Percentiles rank a stretch among this genome's conserved stretches.
phyloP scores from a whole-genome alignment of 2,113 vertebrate genomes.

The Holacanthus passer region DNA sequence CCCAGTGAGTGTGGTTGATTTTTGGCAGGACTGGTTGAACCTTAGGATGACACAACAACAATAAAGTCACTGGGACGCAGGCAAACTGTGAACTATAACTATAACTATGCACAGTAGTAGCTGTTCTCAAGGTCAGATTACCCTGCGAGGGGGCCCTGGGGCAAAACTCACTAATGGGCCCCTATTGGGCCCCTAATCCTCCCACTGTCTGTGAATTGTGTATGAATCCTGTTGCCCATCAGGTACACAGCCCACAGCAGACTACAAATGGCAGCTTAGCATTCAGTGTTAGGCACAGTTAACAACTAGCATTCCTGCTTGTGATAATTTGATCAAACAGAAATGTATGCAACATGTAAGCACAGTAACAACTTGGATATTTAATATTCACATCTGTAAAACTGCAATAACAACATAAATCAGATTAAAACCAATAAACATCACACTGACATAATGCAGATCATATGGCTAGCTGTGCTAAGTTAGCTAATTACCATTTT shows the following conservation, averaged over 20 bases:
- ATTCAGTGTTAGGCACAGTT: constrained; percentile 2
- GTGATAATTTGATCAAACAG: not conserved
- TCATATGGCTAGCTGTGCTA: not conserved
- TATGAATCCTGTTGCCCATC: constrained; percentile 9
- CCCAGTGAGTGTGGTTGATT: constrained; percentile 35
- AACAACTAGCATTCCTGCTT: not conserved
- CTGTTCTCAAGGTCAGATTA: constrained; percentile 20
- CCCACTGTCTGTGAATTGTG: constrained; percentile 3
- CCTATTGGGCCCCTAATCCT: not conserved
- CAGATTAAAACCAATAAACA: not conserved
- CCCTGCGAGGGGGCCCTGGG: not conserved
- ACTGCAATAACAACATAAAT: not conserved
- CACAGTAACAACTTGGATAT: not conserved
- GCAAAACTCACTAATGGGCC: constrained; percentile 8
- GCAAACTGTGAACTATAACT: constrained; percentile 8
- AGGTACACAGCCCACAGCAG: constrained; percentile 15
- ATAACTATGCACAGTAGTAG: not conserved
- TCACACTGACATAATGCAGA: not conserved
- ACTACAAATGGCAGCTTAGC: constrained; percentile 25
- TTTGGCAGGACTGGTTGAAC: constrained; percentile 48
- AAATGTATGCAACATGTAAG: not conserved
- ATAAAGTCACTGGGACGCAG: not conserved
- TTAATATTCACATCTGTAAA: not conserved
- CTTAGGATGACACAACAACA: constrained; percentile 60
- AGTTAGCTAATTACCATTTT: not conserved